These are phyloP conservation scores for Oceanodroma tethys DNA, from an alignment of 2,113 vertebrate species.

Conservation along the genomic window DNA sequence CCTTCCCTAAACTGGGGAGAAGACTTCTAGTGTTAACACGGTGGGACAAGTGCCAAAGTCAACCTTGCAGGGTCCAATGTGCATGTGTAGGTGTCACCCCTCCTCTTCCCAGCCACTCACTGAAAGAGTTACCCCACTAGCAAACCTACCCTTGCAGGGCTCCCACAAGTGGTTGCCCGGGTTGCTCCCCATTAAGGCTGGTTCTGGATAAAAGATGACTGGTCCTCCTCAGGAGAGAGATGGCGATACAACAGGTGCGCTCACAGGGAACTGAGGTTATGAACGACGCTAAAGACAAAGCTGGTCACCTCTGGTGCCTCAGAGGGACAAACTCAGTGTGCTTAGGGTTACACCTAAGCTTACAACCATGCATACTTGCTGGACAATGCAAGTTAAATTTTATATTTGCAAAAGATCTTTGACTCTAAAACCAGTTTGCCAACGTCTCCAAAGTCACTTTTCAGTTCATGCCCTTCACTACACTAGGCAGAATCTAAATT, in stretches of 20 bases:
- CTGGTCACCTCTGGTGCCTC: neutral
- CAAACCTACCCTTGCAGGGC: neutral
- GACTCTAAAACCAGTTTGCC: neutral
- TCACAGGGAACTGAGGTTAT: neutral
- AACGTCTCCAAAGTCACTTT: neutral
- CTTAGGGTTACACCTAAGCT: neutral
- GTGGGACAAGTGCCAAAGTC: neutral
- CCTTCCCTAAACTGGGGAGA: neutral
- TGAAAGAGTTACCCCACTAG: neutral
- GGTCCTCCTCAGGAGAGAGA: neutral
- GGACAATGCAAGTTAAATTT: neutral
- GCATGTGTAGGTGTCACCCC: neutral
- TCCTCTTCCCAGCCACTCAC: neutral
- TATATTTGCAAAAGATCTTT: neutral
- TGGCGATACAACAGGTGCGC: neutral
- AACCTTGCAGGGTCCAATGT: neutral
- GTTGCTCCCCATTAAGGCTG: neutral
- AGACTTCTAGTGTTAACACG: neutral
- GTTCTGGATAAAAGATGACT: neutral
- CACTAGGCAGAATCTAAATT: neutral
- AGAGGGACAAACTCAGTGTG: neutral
- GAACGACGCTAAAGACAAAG: neutral
- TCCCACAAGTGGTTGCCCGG: neutral
- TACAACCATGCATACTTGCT: neutral
- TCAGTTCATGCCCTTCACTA: neutral